Evolutionary conservation across 2,797 vertebrate genomes (phyloP).

Genomic region (Enteromius unitaeniatus): DNA sequence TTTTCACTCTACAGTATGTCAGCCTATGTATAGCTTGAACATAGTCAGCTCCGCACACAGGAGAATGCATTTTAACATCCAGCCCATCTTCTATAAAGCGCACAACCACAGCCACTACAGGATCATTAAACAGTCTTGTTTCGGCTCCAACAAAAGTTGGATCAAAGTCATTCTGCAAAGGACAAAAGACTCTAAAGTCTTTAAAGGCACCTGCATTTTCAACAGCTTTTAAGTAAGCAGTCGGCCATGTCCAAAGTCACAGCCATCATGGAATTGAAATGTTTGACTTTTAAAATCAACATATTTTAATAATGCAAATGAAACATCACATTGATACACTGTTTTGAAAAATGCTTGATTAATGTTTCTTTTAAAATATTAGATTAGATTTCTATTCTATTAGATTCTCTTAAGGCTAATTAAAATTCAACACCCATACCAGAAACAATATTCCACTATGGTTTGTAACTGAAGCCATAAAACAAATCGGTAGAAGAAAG

Average conservation of each 20-base stretch:
- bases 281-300: neutral
- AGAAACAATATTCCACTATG: neutral
- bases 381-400: no score
- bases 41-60: neutral
- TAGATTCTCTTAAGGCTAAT: no score
- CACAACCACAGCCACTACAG: neutral
- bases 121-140: constrained; percentile 20
- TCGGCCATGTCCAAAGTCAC: neutral
- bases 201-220: constrained; percentile 3
- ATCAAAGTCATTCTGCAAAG: constrained; percentile 33
- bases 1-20: neutral
- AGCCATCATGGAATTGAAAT: neutral
- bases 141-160: constrained; percentile 25
- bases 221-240: neutral
- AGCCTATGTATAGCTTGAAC: neutral
- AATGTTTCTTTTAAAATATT: neutral
- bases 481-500: neutral
- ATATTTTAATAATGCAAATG: neutral
- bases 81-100: neutral
- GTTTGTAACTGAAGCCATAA: neutral
- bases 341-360: neutral
- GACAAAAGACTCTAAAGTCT: neutral
- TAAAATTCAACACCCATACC: neutral
- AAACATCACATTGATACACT: neutral
- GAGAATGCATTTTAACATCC: neutral